Evolutionary conservation across 92 coral and sea anemone genomes (phyloP).

Genomic region (Epizoanthus ramosus): DNA sequence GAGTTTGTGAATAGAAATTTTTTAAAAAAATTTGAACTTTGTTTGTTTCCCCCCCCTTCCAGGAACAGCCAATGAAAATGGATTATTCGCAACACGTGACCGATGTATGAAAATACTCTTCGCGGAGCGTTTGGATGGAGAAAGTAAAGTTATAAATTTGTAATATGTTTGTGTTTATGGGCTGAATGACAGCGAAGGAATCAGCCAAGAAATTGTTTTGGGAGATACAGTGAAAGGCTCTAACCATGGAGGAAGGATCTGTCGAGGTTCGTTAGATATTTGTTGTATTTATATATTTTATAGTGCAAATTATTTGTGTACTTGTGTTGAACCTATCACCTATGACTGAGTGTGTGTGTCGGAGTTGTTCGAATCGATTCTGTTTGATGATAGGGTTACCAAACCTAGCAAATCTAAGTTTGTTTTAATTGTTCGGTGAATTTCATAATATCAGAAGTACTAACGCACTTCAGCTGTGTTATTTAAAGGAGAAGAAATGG

Average conservation of each 20-base stretch:
- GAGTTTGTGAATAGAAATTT: background rate
- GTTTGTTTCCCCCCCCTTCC: slow-evolving; percentile 72
- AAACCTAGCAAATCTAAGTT: background rate
- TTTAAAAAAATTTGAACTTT: slow-evolving; percentile 46
- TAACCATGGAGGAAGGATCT: slow-evolving; percentile 68
- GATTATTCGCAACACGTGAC: slow-evolving; percentile 56
- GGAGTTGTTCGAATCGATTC: no score
- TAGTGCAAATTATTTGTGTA: no score
- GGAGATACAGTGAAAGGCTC: slow-evolving; percentile 14
- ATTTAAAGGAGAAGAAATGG: no score
- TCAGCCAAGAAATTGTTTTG: background rate
- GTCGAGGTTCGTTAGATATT: slow-evolving; percentile 60
- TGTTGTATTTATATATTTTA: background rate
- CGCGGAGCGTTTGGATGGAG: slow-evolving; percentile 73
- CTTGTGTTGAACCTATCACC: no score
- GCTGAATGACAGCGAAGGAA: slow-evolving; percentile 37
- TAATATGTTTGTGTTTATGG: slow-evolving; percentile 65
- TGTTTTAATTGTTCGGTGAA: background rate
- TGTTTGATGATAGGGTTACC: background rate
- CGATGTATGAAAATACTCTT: background rate
- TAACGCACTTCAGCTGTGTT: no score
- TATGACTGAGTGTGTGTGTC: no score
- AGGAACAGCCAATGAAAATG: slow-evolving; percentile 61
- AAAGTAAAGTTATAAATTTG: slow-evolving; percentile 66
- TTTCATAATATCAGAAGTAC: no score